Evolutionary conservation across 2,888 invertebrate genomes (phyloP).

Genomic region (Andrena hattorfiana): DNA sequence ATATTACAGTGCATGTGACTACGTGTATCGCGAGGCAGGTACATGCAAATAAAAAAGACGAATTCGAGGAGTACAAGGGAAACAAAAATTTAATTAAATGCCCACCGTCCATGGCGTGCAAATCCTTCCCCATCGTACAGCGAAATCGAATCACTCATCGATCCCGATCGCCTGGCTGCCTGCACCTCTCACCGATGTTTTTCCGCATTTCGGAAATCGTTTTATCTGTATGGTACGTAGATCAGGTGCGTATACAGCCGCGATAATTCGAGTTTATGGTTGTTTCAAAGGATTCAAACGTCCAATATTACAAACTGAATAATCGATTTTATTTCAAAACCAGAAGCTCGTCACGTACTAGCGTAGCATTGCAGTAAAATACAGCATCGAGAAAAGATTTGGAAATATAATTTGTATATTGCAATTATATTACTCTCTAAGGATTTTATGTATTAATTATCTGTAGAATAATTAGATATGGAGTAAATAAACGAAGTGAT

Average conservation of each 20-base stretch:
- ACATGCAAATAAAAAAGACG: slow-evolving; percentile 17
- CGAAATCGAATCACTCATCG: slow-evolving; percentile 68
- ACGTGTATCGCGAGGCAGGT: not conserved
- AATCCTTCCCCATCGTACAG: slow-evolving; percentile 22
- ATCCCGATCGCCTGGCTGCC: slow-evolving; percentile 45
- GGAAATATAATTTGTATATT: not conserved
- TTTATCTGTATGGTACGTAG: slow-evolving; percentile 3
- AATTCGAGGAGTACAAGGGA: slow-evolving; percentile 48
- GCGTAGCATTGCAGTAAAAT: not conserved
- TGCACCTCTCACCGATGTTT: slow-evolving; percentile 52
- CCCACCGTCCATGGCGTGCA: slow-evolving; percentile 50
- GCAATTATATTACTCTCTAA: not conserved
- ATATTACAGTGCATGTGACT: not conserved
- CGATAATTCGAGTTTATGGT: not conserved
- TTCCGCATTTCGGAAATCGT: slow-evolving; percentile 53
- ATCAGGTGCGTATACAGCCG: not conserved
- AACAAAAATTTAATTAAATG: slow-evolving; percentile 73
- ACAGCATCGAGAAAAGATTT: not conserved
- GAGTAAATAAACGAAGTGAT: too few species aligned
- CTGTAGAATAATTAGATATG: too few species aligned
- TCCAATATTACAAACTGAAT: not conserved
- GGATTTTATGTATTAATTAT: not conserved
- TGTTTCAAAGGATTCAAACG: not conserved
- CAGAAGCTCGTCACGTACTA: not conserved
- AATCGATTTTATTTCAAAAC: not conserved